phyloP scores from a whole-genome alignment of 2,888 invertebrate species.

The Drosophila testacea region DNA sequence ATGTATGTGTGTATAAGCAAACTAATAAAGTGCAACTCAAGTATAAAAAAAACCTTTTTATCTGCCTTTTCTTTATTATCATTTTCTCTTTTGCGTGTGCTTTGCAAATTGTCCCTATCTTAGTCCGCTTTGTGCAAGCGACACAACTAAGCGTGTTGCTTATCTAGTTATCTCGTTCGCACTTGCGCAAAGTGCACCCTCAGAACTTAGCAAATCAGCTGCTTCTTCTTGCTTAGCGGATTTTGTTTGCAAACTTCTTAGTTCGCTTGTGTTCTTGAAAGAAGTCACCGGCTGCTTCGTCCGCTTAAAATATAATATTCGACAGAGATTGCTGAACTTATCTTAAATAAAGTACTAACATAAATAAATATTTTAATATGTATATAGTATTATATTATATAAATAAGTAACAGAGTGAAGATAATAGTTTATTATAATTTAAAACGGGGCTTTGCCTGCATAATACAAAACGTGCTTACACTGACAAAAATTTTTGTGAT shows the following conservation, averaged over 20 bases:
- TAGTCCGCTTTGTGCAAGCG: neutral
- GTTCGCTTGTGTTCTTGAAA: neutral
- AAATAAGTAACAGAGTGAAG: neutral
- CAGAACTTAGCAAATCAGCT: neutral
- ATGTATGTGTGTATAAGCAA: too few species aligned
- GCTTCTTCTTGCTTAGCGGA: neutral
- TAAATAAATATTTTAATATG: neutral
- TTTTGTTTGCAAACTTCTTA: neutral
- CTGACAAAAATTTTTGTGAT: too few species aligned
- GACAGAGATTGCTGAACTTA: neutral
- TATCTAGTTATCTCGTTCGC: conserved; percentile 21
- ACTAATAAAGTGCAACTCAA: neutral
- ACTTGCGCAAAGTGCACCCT: neutral
- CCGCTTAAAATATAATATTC: neutral
- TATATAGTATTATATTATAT: too few species aligned
- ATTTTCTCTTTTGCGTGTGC: neutral
- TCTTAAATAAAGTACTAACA: neutral
- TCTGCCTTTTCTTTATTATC: neutral
- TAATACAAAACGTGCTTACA: neutral
- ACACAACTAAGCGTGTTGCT: neutral
- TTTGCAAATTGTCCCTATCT: neutral
- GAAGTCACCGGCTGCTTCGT: conserved; percentile 5
- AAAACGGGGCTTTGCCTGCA: conserved; percentile 10
- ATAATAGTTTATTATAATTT: neutral
- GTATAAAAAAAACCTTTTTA: neutral